These are phyloP conservation scores for Baryphthengus martii DNA, from an alignment of 2,113 vertebrate genomes.

Conservation along the genomic window DNA sequence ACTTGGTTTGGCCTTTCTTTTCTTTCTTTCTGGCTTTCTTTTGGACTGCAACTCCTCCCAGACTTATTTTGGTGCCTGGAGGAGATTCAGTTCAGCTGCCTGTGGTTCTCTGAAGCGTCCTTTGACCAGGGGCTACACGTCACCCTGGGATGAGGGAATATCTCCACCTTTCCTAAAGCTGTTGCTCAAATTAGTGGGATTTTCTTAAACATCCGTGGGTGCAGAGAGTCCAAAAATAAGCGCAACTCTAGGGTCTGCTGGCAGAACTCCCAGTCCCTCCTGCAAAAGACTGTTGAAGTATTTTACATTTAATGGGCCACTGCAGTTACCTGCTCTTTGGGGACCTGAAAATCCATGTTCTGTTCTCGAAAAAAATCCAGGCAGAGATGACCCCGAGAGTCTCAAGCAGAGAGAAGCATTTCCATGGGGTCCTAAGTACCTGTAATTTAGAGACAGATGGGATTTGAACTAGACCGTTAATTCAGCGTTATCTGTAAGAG, in stretches of 20 bases:
- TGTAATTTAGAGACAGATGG: neutral
- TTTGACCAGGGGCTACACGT: rapidly evolving
- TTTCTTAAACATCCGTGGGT: neutral
- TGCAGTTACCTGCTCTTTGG: neutral
- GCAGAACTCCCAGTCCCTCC: neutral
- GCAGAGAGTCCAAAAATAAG: neutral
- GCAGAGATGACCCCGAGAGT: neutral
- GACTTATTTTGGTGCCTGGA: neutral
- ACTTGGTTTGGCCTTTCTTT: neutral
- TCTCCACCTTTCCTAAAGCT: neutral
- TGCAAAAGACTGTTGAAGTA: neutral
- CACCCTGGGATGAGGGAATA: neutral
- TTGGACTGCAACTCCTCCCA: neutral
- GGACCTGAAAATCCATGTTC: neutral
- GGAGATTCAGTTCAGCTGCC: neutral
- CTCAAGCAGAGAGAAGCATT: neutral
- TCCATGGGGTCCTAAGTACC: neutral
- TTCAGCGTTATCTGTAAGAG: neutral
- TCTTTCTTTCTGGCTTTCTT: neutral
- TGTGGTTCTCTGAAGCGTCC: neutral
- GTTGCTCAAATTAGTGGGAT: neutral
- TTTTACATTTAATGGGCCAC: neutral
- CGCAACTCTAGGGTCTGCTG: neutral
- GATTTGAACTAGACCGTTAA: neutral
- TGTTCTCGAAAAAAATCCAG: neutral